A percentile compares a stretch with the other conserved stretches of the same genome.
phyloP scores from a whole-genome alignment of 2,888 invertebrate genomes.

The Acrobasis consociella region DNA sequence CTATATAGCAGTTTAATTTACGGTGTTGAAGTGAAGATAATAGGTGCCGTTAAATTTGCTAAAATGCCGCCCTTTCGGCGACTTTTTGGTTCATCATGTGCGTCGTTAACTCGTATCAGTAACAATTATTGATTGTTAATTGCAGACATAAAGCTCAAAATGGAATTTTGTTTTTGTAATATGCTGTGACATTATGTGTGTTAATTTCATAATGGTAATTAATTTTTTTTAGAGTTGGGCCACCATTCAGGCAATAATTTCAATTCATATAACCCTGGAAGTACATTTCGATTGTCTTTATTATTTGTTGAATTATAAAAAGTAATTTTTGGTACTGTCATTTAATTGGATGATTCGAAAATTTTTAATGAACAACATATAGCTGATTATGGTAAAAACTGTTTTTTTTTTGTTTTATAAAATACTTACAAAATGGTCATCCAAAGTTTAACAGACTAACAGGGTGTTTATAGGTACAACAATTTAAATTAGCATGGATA shows the following conservation, averaged over 20 bases:
- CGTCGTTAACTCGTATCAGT: slow-evolving; percentile 17
- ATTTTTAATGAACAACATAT: too few relatives aligned
- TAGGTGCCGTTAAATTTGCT: slow-evolving; percentile 72
- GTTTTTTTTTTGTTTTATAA: too few relatives aligned
- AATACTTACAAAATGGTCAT: too few relatives aligned
- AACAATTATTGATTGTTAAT: slow-evolving; percentile 17
- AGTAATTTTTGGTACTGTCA: too few relatives aligned
- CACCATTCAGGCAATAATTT: too few relatives aligned
- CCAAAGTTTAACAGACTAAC: too few relatives aligned
- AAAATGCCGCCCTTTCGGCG: slow-evolving; percentile 60
- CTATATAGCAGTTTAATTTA: slow-evolving; percentile 73
- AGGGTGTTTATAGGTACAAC: too few relatives aligned
- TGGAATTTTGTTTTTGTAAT: not conserved
- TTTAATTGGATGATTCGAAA: too few relatives aligned
- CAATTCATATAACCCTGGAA: too few relatives aligned
- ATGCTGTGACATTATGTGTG: not conserved
- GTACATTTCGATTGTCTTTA: too few relatives aligned
- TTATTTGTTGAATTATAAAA: too few relatives aligned
- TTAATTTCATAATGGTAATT: not conserved
- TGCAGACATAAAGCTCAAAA: not conserved
- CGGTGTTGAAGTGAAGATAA: slow-evolving; percentile 74
- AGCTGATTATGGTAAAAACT: too few relatives aligned
- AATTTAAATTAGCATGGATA: not conserved
- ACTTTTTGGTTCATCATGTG: slow-evolving; percentile 42
- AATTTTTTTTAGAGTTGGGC: not conserved